phyloP scores from a whole-genome alignment of 2,797 vertebrate species.

The Sebastes vulpes region DNA sequence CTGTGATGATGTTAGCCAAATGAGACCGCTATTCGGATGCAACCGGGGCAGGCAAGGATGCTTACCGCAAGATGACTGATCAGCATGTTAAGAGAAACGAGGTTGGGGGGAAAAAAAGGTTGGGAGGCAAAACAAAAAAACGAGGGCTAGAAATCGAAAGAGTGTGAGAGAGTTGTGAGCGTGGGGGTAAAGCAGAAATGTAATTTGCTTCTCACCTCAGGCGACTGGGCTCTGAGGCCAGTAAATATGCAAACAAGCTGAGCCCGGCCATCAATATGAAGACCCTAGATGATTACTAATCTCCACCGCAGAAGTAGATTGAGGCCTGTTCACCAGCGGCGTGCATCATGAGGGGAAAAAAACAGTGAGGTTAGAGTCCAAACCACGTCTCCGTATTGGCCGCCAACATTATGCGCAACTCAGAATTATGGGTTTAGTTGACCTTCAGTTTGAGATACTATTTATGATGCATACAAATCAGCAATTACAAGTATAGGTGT shows the following conservation, averaged over 20 bases:
- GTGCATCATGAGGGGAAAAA: conserved; percentile 46
- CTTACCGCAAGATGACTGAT: conserved; percentile 85
- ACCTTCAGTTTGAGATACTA: conserved; percentile 52
- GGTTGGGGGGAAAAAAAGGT: conserved; percentile 46
- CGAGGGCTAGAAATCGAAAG: conserved; percentile 77
- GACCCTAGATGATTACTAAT: conserved; percentile 87
- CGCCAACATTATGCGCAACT: conserved; percentile 37
- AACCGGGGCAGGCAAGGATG: conserved; percentile 78
- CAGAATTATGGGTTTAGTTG: conserved; percentile 50
- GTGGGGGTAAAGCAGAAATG: conserved; percentile 85
- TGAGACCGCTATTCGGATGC: conserved; percentile 81
- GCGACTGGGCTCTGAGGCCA: conserved; percentile 85
- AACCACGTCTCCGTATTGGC: conserved; percentile 49
- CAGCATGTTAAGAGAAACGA: conserved; percentile 85
- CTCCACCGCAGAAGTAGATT: conserved; percentile 81
- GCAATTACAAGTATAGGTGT: background rate
- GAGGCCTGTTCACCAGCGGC: conserved; percentile 72
- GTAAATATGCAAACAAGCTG: conserved; percentile 88
- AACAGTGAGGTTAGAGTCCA: conserved; percentile 60
- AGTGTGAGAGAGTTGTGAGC: conserved; percentile 76
- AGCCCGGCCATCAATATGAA: conserved; percentile 87
- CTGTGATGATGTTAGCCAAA: conserved; percentile 86
- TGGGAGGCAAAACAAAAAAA: conserved; percentile 26
- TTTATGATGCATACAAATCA: conserved; percentile 56
- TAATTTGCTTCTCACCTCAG: conserved; percentile 89